These are phyloP conservation scores for Epinephelus lanceolatus DNA, from an alignment of 2,113 vertebrate species.

Conservation along the genomic window DNA sequence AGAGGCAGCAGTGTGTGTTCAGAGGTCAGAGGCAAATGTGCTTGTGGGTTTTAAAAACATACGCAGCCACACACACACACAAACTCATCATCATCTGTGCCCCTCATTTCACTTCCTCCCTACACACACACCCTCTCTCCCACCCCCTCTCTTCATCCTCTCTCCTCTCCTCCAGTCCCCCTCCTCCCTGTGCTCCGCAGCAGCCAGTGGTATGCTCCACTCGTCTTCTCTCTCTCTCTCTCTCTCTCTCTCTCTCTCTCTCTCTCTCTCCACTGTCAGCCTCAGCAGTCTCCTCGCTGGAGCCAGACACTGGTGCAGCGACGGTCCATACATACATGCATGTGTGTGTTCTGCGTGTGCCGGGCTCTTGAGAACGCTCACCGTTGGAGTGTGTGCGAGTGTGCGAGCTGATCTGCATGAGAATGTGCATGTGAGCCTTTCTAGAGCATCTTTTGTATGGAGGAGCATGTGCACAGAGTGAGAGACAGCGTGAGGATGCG, in stretches of 20 bases:
- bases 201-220: constrained; percentile 72
- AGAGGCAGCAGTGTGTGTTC: constrained; percentile 13
- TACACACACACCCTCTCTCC: constrained; percentile 29
- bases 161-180: constrained; percentile 19
- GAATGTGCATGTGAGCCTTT: constrained; percentile 42
- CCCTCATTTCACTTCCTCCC: constrained; percentile 24
- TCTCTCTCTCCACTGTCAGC: constrained; percentile 48
- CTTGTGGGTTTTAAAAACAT: constrained; percentile 20
- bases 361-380: background rate
- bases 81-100: constrained; percentile 27
- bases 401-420: constrained; percentile 24
- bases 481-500: constrained; percentile 68
- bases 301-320: constrained; percentile 57
- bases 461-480: constrained; percentile 66
- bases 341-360: constrained; percentile 15
- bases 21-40: constrained; percentile 41
- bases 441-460: constrained; percentile 43
- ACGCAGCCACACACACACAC: constrained; percentile 10
- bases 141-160: constrained; percentile 24
- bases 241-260: constrained; percentile 16
- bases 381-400: constrained; percentile 1
- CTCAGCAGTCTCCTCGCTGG: constrained; percentile 50
- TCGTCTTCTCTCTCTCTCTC: constrained; percentile 29
- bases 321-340: constrained; percentile 33
- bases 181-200: constrained; percentile 58